Conservation (phyloP, 2,797 vertebrate species). For the Semotilus atromaculatus region DNA sequence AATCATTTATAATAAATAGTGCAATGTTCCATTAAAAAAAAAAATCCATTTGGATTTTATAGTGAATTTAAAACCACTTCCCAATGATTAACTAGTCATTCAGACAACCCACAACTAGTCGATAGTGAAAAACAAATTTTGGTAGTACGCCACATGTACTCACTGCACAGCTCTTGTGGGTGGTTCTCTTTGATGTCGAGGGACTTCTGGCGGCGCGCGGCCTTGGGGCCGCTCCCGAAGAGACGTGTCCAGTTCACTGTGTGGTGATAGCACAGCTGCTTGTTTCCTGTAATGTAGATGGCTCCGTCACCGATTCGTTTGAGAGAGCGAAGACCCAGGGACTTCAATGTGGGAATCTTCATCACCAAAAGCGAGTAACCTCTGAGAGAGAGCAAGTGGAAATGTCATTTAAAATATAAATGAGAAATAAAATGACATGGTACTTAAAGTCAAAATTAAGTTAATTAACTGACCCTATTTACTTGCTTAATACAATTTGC, state of each 20-base stretch:
- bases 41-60: background rate
- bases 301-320: conserved; percentile 85
- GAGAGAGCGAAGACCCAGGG: conserved; percentile 88
- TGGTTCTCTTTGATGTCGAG: conserved; percentile 82
- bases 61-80: background rate
- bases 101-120: background rate
- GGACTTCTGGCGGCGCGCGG: conserved; percentile 65
- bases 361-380: conserved; percentile 89
- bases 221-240: conserved; percentile 64
- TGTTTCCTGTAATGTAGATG: conserved; percentile 89
- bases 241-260: conserved; percentile 88
- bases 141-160: conserved; percentile 59
- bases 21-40: background rate
- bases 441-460: background rate
- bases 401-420: background rate
- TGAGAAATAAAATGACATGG: background rate
- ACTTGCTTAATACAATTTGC: background rate
- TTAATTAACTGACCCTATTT: background rate
- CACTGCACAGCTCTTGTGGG: conserved; percentile 78
- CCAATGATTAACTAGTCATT: background rate
- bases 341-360: conserved; percentile 85
- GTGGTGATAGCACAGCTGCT: conserved; percentile 88
- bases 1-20: background rate
- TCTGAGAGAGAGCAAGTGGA: conserved; percentile 65
- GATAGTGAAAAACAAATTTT: background rate